Percentiles rank a stretch among this genome's conserved stretches.
Evolutionary conservation across 2,888 invertebrate species (phyloP).

Genomic region (Amblyjoppa proteus): DNA sequence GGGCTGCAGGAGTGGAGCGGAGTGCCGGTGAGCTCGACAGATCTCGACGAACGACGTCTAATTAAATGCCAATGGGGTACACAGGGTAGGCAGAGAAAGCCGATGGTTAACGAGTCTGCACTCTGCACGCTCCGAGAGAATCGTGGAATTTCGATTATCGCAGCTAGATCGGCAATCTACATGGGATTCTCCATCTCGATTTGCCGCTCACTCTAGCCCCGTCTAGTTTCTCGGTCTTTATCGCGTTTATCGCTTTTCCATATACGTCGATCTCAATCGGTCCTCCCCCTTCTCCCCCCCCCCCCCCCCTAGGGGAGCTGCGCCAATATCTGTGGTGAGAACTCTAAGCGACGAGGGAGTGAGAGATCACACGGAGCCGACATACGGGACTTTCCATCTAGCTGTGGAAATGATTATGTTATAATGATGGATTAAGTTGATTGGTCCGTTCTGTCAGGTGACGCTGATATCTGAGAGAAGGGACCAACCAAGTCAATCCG

Average conservation of each 20-base stretch:
- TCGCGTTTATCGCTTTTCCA: constrained; percentile 14
- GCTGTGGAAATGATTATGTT: too few relatives aligned
- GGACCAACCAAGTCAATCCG: too few relatives aligned
- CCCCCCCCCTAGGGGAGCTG: neutral
- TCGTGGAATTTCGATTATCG: constrained; percentile 67
- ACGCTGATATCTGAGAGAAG: too few relatives aligned
- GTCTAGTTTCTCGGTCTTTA: constrained; percentile 4
- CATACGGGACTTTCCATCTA: too few relatives aligned
- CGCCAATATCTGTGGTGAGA: neutral
- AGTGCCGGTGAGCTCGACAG: constrained; percentile 47
- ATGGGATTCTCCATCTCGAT: constrained; percentile 46
- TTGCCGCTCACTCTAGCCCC: constrained; percentile 28
- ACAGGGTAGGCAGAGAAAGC: constrained; percentile 27
- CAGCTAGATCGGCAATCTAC: constrained; percentile 53
- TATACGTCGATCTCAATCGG: neutral
- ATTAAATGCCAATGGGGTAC: constrained; percentile 66
- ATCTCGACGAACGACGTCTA: constrained; percentile 57
- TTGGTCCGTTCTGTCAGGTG: too few relatives aligned
- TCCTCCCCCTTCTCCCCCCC: neutral
- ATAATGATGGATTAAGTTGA: too few relatives aligned
- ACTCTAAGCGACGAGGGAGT: constrained; percentile 16
- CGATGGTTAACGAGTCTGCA: constrained; percentile 47
- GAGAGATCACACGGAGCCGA: neutral
- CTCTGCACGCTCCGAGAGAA: constrained; percentile 38
- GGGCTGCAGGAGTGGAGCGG: neutral